Conservation (phyloP, 2,113 vertebrate species). For the Limnothrissa miodon region DNA sequence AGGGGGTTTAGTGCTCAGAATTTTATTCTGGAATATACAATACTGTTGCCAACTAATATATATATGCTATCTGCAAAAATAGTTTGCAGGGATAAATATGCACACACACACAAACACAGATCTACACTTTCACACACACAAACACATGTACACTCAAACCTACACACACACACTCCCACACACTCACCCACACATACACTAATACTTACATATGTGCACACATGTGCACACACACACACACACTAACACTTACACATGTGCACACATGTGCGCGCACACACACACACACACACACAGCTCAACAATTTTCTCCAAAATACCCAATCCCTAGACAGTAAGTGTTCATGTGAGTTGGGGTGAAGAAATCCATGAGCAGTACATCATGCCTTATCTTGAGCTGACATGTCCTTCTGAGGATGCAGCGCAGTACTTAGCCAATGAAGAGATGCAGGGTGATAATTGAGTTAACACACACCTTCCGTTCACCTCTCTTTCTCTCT, state of each 20-base stretch:
- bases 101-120: no score
- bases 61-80: neutral
- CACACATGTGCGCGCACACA: neutral
- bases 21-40: neutral
- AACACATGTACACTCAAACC: no score
- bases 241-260: neutral
- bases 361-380: neutral
- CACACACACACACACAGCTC: neutral
- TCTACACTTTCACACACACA: neutral
- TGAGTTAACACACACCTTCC: slow-evolving; percentile 1
- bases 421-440: neutral
- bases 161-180: no score
- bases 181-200: neutral
- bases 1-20: neutral
- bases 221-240: neutral
- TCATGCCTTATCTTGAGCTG: neutral
- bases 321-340: neutral
- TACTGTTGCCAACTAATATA: neutral
- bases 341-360: neutral
- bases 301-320: neutral
- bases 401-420: neutral
- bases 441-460: neutral
- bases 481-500: neutral
- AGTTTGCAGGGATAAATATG: no score
- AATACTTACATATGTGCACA: neutral